phyloP scores from a whole-genome alignment of 1,140 invertebrate species.

The Pseudomyrmex concolor region DNA sequence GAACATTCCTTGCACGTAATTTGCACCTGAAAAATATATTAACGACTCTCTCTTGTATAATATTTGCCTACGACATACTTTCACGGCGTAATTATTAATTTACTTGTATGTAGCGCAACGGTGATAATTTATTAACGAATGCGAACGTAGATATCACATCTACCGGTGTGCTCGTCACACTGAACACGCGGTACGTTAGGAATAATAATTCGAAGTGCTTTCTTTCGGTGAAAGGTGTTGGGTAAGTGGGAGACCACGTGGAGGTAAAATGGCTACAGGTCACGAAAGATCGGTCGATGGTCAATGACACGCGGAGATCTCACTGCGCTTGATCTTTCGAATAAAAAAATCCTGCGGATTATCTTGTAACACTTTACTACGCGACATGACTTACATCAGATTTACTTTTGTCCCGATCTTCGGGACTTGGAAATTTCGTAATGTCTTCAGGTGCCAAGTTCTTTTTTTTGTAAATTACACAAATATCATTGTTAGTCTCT shows the following conservation, averaged over 20 bases:
- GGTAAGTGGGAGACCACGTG: not conserved
- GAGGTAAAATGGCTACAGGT: not conserved
- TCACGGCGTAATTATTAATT: not conserved
- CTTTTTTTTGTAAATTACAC: too few relatives aligned
- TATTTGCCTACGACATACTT: constrained; percentile 42
- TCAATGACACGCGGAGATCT: not conserved
- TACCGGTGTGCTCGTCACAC: constrained; percentile 7
- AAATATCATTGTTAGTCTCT: too few relatives aligned
- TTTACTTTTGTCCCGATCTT: too few relatives aligned
- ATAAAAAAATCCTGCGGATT: too few relatives aligned
- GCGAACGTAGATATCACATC: constrained; percentile 3
- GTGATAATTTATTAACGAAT: constrained; percentile 2
- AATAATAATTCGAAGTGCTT: constrained; percentile 23
- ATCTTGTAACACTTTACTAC: too few relatives aligned
- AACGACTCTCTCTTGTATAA: not conserved
- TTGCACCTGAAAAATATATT: not conserved
- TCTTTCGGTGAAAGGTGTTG: not conserved
- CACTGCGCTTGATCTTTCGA: too few relatives aligned
- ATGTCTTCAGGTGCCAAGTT: too few relatives aligned
- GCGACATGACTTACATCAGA: too few relatives aligned
- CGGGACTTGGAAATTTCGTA: too few relatives aligned
- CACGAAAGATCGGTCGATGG: not conserved
- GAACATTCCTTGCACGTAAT: not conserved
- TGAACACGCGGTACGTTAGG: not conserved
- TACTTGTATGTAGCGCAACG: constrained; percentile 7